phyloP scores from a whole-genome alignment of 2,797 vertebrate species.

The Hippocampus kuda region DNA sequence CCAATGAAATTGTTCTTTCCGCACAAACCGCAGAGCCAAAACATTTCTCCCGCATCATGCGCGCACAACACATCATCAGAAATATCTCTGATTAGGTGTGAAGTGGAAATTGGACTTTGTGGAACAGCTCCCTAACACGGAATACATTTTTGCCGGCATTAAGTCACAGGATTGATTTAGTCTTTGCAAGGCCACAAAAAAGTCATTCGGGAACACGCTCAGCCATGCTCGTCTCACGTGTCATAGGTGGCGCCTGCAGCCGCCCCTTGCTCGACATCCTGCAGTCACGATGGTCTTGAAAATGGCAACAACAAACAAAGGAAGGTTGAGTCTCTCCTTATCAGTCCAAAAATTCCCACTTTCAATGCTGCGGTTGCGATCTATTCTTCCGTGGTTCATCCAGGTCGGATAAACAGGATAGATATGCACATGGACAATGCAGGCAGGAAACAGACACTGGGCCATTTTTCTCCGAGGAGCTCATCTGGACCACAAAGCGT shows the following conservation, averaged over 20 bases:
- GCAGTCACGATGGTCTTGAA: not conserved
- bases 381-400: constrained; percentile 34
- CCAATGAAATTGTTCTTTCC: not conserved
- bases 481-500: constrained; percentile 17
- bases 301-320: constrained; percentile 5
- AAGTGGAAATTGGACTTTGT: not conserved
- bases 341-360: constrained; percentile 8
- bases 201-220: constrained; percentile 26
- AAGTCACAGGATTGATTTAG: constrained; percentile 28
- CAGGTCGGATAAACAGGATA: constrained; percentile 61
- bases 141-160: not conserved
- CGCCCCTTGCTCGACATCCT: not conserved
- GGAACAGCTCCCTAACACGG: not conserved
- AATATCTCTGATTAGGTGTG: not conserved
- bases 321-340: constrained; percentile 1
- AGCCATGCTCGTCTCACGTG: constrained; percentile 32
- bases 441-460: constrained; percentile 45
- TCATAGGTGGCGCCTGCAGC: constrained; percentile 6
- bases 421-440: constrained; percentile 52
- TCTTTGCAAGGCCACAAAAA: constrained; percentile 39
- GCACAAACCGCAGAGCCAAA: not conserved
- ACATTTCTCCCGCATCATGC: not conserved
- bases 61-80: not conserved
- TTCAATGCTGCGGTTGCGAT: constrained; percentile 28
- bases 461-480: constrained; percentile 34